Base-by-base conservation (phyloP, 2,888 invertebrate genomes). In the Chesias legatella region DNA sequence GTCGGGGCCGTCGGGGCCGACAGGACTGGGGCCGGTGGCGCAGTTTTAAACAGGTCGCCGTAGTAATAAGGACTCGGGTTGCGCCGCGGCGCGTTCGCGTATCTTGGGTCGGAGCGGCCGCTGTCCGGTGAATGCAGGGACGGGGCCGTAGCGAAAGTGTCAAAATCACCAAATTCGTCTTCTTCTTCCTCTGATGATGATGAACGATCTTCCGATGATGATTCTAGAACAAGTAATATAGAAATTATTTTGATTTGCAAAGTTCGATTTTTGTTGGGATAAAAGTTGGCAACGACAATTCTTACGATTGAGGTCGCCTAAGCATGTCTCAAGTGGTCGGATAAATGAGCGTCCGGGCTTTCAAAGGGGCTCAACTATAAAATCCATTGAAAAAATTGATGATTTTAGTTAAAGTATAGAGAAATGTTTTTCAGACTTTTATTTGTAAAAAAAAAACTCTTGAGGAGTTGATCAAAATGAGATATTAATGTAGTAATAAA, bases 1-100 rank as follows among this genome's bases (percentile, higher is more conserved):
- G 83, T 75, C n/a, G 84, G 81, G 43, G 77, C 76, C 21, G 79
- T 82, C 26, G 83, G 85, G 31, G 80, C 84, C 46, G 86, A 92
- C 13, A 93, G 90, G 51, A 70, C 66, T 11, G 78, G 69, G 13
- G 72, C 67, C 11, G 79, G 71, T 17, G 89, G 85, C 0, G 70
- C 55, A 29, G 90, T 89, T 80, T 75, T 89, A 62, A 94, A 92
- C 35, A 95, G 78, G 67, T 95, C 95, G 0, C 94, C 94, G 90
- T 95, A 95, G 62, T 95, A 95, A 68, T 95, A 95, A 0, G 95
- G 94, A 40, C 94, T 95, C 7, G 94, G 94, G 67, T 94, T 94
- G 22, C 94, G 90, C 52, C 90, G 72, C 48, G 90, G 85, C 7
- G 89, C 70, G 91, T 90, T 75, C 52, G 85, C 79, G 90, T 91